Conservation (phyloP, 2,888 invertebrate species). For the Drosophila demipolita region DNA sequence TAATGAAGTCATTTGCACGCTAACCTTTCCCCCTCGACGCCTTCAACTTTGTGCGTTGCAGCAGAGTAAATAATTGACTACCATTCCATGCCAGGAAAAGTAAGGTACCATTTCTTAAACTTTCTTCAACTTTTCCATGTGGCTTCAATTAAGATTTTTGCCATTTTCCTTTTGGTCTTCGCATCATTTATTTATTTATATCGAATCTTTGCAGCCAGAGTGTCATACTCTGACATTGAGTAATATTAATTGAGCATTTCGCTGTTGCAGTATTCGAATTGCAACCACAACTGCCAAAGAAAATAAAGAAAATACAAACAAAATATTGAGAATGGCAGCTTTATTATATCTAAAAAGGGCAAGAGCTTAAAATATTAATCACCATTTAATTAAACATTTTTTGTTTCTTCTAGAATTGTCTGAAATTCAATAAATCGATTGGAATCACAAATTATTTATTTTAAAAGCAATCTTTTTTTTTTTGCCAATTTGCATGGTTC, state of each 20-base stretch:
- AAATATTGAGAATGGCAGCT: background rate
- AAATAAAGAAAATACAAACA: slow-evolving; percentile 7
- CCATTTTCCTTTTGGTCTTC: slow-evolving; percentile 15
- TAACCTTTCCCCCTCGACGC: slow-evolving; percentile 18
- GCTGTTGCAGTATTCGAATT: slow-evolving; percentile 11
- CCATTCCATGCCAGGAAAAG: slow-evolving; percentile 9
- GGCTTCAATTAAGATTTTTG: slow-evolving; percentile 10
- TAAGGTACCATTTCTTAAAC: slow-evolving; percentile 32
- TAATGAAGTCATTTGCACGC: slow-evolving; percentile 74
- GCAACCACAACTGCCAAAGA: slow-evolving; percentile 19
- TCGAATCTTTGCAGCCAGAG: slow-evolving; percentile 52
- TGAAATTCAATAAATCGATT: background rate
- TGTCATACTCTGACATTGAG: slow-evolving; percentile 72
- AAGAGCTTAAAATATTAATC: background rate
- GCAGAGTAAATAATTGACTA: slow-evolving; percentile 23
- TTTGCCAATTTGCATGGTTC: no score
- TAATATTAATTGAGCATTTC: slow-evolving; percentile 66
- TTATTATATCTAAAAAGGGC: background rate
- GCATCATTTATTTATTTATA: slow-evolving; percentile 34
- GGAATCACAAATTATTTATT: background rate
- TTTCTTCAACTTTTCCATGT: slow-evolving; percentile 31
- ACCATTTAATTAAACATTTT: background rate
- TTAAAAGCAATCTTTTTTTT: background rate
- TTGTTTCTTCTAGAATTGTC: background rate
- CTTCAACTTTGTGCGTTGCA: background rate